A percentile compares a stretch with the other conserved stretches of the same genome.
Evolutionary conservation across 2,113 vertebrate genomes (phyloP).

Genomic region (Alectura lathami): DNA sequence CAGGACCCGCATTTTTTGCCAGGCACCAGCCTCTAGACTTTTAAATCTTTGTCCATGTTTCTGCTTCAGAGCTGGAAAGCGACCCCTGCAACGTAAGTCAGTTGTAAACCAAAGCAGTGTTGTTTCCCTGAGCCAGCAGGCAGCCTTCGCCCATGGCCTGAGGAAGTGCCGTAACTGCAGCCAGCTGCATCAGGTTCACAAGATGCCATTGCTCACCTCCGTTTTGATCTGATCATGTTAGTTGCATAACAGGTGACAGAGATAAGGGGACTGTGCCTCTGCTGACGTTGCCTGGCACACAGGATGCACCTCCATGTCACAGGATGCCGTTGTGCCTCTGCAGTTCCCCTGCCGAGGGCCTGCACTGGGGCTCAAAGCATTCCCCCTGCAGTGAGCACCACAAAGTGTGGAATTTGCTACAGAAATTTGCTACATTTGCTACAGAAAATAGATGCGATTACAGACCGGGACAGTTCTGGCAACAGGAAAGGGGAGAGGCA

Average conservation of each 20-base stretch:
- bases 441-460: neutral
- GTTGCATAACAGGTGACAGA: neutral
- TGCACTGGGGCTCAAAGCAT: neutral
- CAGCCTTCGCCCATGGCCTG: neutral
- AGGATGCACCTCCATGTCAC: neutral
- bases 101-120: neutral
- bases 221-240: neutral
- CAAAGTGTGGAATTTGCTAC: neutral
- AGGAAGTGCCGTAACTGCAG: neutral
- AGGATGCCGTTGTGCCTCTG: neutral
- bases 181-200: neutral
- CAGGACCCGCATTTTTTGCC: constrained; percentile 10
- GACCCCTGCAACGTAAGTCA: neutral
- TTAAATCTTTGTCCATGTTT: neutral
- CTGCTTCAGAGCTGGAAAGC: neutral
- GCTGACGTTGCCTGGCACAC: fast-evolving
- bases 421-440: too few species aligned
- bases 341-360: neutral
- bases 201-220: neutral
- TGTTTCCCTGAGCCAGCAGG: neutral
- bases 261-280: neutral
- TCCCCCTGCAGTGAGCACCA: neutral
- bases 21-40: neutral
- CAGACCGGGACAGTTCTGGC: neutral
- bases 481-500: neutral